Percentiles rank a stretch among this genome's conserved stretches.
Conservation (phyloP, 2,888 invertebrate species). For the Lochmaea capreae region DNA sequence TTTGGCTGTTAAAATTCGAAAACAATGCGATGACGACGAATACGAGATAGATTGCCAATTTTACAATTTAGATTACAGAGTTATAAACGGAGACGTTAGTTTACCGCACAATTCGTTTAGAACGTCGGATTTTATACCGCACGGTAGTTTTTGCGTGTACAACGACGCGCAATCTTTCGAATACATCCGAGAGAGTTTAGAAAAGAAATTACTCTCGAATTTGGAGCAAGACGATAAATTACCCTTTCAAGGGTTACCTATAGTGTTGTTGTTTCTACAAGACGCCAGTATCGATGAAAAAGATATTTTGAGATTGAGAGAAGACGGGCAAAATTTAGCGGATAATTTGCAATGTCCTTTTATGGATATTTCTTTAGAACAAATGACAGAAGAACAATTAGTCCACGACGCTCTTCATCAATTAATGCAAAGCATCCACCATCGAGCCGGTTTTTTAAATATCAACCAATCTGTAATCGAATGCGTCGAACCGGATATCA, state of each 20-base stretch:
- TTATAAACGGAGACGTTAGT: slow-evolving; percentile 87
- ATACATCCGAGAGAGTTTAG: slow-evolving; percentile 89
- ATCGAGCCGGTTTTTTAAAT: slow-evolving; percentile 80
- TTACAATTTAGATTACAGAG: slow-evolving; percentile 86
- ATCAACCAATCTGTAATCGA: slow-evolving; percentile 81
- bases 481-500: slow-evolving; percentile 86
- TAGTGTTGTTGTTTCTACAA: slow-evolving; percentile 91
- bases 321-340: slow-evolving; percentile 90
- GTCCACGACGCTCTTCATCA: slow-evolving; percentile 81
- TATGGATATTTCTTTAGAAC: slow-evolving; percentile 80
- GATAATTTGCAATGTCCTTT: slow-evolving; percentile 90
- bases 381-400: slow-evolving; percentile 73
- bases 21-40: slow-evolving; percentile 89
- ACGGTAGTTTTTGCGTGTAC: slow-evolving; percentile 91
- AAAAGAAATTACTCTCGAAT: slow-evolving; percentile 90
- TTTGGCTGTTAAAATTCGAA: slow-evolving; percentile 86
- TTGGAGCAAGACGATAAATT: slow-evolving; percentile 90
- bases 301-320: slow-evolving; percentile 85
- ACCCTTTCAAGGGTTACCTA: slow-evolving; percentile 87
- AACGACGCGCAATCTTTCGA: slow-evolving; percentile 93
- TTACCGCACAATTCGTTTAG: slow-evolving; percentile 84
- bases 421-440: slow-evolving; percentile 81
- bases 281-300: slow-evolving; percentile 86
- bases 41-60: slow-evolving; percentile 82
- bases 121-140: slow-evolving; percentile 88